Conservation (phyloP, 2,113 vertebrate species). For the Numenius arquata region DNA sequence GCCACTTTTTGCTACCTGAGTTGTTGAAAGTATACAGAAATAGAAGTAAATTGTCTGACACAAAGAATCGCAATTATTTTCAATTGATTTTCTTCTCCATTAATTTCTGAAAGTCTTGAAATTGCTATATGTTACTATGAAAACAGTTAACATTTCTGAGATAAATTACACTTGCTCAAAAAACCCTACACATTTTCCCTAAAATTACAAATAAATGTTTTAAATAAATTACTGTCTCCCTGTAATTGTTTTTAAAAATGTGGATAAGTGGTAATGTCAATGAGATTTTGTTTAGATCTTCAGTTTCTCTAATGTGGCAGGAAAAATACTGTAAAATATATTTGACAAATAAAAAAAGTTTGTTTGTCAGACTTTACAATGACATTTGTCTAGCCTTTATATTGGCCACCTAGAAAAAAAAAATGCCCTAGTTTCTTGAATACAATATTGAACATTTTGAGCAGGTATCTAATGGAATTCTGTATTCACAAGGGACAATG, state of each 20-base stretch:
- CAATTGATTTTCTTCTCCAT: not conserved
- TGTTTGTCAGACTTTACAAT: not conserved
- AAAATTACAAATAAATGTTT: not conserved
- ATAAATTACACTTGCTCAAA: not conserved
- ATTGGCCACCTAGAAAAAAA: not conserved
- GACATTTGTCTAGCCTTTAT: not conserved
- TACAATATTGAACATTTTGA: not conserved
- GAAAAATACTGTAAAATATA: not conserved
- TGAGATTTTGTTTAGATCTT: not conserved
- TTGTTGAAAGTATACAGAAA: not conserved
- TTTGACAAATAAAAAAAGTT: not conserved
- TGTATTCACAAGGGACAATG: not conserved
- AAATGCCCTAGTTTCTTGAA: not conserved
- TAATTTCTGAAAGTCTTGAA: not conserved
- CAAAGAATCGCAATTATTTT: not conserved
- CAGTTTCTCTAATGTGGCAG: not conserved
- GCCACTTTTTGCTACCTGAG: not conserved
- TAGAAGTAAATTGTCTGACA: not conserved
- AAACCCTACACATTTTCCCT: accelerated
- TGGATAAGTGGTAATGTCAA: not conserved
- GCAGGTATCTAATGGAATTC: not conserved
- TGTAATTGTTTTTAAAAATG: not conserved
- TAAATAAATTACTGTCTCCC: not conserved
- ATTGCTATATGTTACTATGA: not conserved
- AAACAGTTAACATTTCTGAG: not conserved